Evolutionary conservation across 1,140 invertebrate species (phyloP).

Genomic region (Pseudobourletiella spinata): DNA sequence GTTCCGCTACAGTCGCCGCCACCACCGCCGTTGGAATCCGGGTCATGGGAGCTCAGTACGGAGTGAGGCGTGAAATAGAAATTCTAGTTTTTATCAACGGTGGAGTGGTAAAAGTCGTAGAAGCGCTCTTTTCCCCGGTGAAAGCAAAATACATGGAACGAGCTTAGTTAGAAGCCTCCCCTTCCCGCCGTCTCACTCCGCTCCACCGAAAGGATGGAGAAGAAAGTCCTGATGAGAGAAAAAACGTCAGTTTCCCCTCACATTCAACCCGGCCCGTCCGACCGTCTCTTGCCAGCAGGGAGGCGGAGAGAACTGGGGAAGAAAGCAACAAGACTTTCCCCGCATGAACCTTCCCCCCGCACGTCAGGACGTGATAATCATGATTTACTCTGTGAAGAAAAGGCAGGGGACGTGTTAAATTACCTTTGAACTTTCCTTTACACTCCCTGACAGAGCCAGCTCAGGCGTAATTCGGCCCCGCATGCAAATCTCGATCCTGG

Average conservation of each 20-base stretch:
- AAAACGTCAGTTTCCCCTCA: neutral
- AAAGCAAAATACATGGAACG: no score
- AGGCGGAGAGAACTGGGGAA: neutral
- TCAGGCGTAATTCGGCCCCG: neutral
- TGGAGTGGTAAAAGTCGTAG: no score
- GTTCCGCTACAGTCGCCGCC: no score
- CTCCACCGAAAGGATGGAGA: neutral
- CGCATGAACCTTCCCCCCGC: no score
- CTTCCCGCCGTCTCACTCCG: neutral
- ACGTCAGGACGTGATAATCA: neutral
- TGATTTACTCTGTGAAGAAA: constrained; percentile 1
- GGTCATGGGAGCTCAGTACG: no score
- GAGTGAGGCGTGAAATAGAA: no score
- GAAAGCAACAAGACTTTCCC: no score
- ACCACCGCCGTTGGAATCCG: no score
- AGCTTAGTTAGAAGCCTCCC: no score
- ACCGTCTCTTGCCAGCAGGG: neutral
- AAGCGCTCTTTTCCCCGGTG: no score
- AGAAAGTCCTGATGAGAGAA: neutral
- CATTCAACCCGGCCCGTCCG: neutral
- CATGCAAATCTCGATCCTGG: no score
- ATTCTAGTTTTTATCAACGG: no score
- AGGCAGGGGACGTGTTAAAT: neutral
- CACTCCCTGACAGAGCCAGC: neutral
- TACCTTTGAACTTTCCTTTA: neutral